Base-by-base conservation (phyloP, 2,888 invertebrate genomes). In the Euzetes globulus region DNA sequence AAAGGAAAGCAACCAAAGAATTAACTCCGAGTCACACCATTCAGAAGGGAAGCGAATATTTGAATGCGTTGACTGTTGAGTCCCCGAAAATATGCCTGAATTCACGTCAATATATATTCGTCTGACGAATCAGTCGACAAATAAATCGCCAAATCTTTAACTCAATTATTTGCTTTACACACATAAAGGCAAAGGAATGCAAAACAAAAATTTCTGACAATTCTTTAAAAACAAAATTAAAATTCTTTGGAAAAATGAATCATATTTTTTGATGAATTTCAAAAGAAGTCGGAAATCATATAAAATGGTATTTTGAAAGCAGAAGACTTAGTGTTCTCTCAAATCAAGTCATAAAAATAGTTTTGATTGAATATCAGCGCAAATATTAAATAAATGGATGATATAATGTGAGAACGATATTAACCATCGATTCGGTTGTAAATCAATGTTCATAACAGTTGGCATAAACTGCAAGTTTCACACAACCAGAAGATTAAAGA, bases 1-100 rank as follows among this genome's bases (percentile, higher is more conserved):
- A 41, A 65, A 65, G 37, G 65, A 65, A 65, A 41, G 37, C 65
- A 65, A 65, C 37, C n/a, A 63, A 65, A 22, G 65, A 37, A 65
- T 65, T 65, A 65, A 65, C 65, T 63, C 63, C 1, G 63, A 33
- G 65, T 37, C 37, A 65, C 11, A 19, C 15, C 25, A 29, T 17
- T n/a, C 17, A n/a, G 50, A 50, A 50, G 17, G 50, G 5, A 19
- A 50, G 58, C 29, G 29, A 17, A 63, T 63, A 63, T 63, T 65
- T 41, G 41, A 65, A 65, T 65, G 65, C 65, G n/a, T 65, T 29
- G 58, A 17, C 37, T 65, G 65, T 41, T 17, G 58, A 22, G 11
- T n/a, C 65, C 19, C 65, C 15, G 15, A 65, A 65, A 65, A 65
- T 65, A 65, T 65, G 65, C 37, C 65, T 65, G 37, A 65, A 65